Evolutionary conservation across 2,888 invertebrate species (phyloP).

Genomic region (Aelia acuminata): DNA sequence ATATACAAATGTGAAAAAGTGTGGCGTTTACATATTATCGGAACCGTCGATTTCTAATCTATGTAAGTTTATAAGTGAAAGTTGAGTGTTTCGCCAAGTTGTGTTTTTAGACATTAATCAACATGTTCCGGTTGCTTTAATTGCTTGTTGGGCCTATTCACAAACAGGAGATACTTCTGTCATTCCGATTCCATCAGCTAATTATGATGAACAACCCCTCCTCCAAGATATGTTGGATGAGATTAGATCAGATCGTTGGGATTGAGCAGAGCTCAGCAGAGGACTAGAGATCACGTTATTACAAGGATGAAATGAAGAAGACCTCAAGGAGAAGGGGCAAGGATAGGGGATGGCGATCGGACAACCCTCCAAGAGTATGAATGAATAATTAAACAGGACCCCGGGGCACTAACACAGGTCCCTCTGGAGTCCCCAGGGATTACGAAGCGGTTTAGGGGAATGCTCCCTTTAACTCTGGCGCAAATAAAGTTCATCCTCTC

Average conservation of each 20-base stretch:
- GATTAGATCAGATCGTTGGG: background rate
- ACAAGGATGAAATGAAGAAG: background rate
- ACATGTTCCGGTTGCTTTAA: no score
- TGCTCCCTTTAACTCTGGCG: no score
- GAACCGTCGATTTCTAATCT: no score
- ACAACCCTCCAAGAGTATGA: background rate
- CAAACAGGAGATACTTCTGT: no score
- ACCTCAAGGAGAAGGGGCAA: background rate
- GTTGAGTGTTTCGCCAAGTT: no score
- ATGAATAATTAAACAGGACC: constrained; percentile 30
- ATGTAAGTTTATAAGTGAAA: no score
- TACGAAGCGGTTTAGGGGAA: background rate
- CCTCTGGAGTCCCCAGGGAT: background rate
- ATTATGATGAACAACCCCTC: background rate
- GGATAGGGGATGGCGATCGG: background rate
- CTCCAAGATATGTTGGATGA: background rate
- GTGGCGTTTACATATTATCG: no score
- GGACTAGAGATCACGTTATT: constrained; percentile 25
- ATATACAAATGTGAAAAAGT: no score
- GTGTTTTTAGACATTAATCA: no score
- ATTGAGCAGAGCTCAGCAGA: background rate
- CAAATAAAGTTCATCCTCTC: no score
- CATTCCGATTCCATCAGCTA: background rate
- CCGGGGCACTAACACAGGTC: background rate
- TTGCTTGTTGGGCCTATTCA: no score